Evolutionary conservation across 2,113 vertebrate genomes (phyloP).

Genomic region (Carlito syrichta): DNA sequence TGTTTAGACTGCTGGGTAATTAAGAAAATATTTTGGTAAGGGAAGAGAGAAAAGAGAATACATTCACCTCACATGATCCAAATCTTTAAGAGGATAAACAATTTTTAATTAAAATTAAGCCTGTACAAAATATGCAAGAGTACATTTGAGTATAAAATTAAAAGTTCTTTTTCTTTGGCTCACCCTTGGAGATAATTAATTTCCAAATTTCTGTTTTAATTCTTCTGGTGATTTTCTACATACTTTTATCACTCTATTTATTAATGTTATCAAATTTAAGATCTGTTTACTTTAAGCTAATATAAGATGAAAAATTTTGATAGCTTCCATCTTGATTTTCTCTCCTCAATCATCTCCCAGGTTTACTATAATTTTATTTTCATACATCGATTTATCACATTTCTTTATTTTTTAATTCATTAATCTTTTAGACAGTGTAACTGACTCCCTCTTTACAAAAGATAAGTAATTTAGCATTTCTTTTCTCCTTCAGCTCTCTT

Average conservation of each 20-base stretch:
- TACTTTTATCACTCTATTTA: not conserved
- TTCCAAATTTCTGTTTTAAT: slow-evolving; percentile 29
- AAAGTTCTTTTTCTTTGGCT: not conserved
- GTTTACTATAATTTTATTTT: not conserved
- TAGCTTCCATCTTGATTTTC: not conserved
- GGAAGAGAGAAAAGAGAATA: not conserved
- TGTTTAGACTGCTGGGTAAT: not conserved
- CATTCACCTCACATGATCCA: slow-evolving; percentile 24
- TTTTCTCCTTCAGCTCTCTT: not conserved
- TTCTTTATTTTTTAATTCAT: not conserved
- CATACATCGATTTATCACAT: not conserved
- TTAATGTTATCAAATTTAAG: not conserved
- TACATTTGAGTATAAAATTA: not conserved
- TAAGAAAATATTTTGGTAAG: slow-evolving; percentile 9
- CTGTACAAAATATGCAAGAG: not conserved
- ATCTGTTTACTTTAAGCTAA: not conserved
- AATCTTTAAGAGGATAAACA: not conserved
- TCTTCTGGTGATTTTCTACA: not conserved
- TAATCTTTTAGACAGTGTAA: not conserved
- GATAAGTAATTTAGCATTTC: not conserved
- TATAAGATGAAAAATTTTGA: not conserved
- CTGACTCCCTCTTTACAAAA: not conserved
- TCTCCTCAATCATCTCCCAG: not conserved
- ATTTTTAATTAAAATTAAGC: slow-evolving; percentile 32
- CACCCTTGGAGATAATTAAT: slow-evolving; percentile 21